Evolutionary conservation across 2,888 invertebrate species (phyloP).

Genomic region (Eupithecia vulgata): DNA sequence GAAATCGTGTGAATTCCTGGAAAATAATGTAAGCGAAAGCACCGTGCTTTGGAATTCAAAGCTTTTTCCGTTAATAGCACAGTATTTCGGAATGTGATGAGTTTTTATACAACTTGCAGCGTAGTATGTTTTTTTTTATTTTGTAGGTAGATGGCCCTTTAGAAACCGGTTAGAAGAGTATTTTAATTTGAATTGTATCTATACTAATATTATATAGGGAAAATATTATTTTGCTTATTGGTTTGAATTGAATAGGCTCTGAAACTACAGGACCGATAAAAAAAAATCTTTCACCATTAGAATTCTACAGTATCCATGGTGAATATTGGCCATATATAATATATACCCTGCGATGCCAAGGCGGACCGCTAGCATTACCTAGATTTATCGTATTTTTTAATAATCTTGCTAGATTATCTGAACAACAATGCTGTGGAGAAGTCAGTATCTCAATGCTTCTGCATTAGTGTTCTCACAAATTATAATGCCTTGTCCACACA

Average conservation of each 20-base stretch:
- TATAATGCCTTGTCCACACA: constrained; percentile 13
- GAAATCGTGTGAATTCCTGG: background rate
- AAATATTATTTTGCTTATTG: too few relatives aligned
- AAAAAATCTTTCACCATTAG: too few relatives aligned
- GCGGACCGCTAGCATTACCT: too few relatives aligned
- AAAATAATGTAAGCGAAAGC: background rate
- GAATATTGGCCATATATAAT: too few relatives aligned
- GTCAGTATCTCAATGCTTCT: background rate
- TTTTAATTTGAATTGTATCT: too few relatives aligned
- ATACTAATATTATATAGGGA: too few relatives aligned
- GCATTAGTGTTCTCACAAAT: background rate
- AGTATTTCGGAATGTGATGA: background rate
- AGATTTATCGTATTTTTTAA: too few relatives aligned
- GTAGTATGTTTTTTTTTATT: background rate
- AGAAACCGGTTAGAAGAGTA: too few relatives aligned
- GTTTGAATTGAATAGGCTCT: too few relatives aligned
- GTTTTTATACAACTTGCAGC: background rate
- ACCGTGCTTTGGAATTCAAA: background rate
- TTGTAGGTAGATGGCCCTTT: background rate
- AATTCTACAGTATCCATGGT: too few relatives aligned
- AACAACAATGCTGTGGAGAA: background rate
- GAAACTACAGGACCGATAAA: too few relatives aligned
- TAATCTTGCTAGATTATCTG: background rate
- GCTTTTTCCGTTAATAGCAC: background rate
- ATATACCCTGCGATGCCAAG: too few relatives aligned